Evolutionary conservation across 1,140 invertebrate genomes (phyloP).

Genomic region (Papilio polyxenes): DNA sequence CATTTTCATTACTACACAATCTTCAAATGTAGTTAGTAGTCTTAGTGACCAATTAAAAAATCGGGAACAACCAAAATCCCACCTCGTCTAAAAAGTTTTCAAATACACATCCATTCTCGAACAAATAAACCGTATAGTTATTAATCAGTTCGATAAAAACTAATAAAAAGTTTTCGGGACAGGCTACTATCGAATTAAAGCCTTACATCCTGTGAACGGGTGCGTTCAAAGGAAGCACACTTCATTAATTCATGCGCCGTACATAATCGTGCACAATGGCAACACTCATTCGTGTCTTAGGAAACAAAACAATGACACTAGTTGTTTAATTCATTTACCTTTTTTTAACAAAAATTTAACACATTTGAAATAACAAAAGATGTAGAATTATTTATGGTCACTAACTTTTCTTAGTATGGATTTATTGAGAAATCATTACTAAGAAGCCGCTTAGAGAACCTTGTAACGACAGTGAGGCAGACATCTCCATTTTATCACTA

Average conservation of each 20-base stretch:
- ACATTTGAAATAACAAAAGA: too few species aligned
- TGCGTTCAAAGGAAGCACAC: slow-evolving; percentile 52
- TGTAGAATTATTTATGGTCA: too few species aligned
- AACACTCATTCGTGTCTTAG: slow-evolving; percentile 46
- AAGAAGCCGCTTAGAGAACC: too few species aligned
- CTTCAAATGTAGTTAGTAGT: too few species aligned
- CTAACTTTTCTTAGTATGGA: too few species aligned
- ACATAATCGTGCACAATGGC: slow-evolving; percentile 44
- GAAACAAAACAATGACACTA: slow-evolving; percentile 27
- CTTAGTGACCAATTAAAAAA: too few species aligned
- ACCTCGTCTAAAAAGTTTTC: too few species aligned
- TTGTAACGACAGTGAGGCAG: too few species aligned
- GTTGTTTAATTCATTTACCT: neutral
- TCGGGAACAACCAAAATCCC: too few species aligned
- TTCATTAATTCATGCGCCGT: slow-evolving; percentile 58
- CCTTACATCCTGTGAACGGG: slow-evolving; percentile 50
- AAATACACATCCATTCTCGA: neutral
- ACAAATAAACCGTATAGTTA: neutral
- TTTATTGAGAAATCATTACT: too few species aligned
- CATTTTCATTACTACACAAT: too few species aligned
- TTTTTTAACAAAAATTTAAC: neutral
- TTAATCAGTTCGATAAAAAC: slow-evolving; percentile 30
- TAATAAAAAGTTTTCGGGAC: slow-evolving; percentile 15
- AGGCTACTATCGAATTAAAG: slow-evolving; percentile 45
- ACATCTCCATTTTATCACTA: too few species aligned